Evolutionary conservation across 2,888 invertebrate species (phyloP).

Genomic region (Harmothoe impar): DNA sequence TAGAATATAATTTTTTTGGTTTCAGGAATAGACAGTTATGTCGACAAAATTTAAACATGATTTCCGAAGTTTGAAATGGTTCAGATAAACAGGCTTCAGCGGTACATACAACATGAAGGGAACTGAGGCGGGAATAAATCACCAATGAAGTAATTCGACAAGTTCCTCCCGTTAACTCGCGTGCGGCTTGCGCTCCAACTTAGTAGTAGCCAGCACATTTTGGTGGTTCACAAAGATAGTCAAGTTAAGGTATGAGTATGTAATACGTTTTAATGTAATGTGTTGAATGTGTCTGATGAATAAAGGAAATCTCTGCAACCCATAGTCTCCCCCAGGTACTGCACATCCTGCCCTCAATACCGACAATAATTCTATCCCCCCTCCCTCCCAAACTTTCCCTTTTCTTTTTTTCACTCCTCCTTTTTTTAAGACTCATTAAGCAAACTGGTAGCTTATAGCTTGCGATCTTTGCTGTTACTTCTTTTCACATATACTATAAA

Average conservation of each 20-base stretch:
- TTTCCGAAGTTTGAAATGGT: background rate
- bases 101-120: background rate
- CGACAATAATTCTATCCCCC: background rate
- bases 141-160: background rate
- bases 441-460: background rate
- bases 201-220: background rate
- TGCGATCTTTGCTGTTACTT: background rate
- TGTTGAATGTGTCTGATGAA: slow-evolving; percentile 44
- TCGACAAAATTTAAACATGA: background rate
- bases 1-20: background rate
- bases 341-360: background rate
- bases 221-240: background rate
- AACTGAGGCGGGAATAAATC: background rate
- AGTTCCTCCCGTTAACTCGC: background rate
- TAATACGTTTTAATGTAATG: slow-evolving; percentile 14
- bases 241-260: slow-evolving; percentile 11
- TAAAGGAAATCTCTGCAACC: slow-evolving; percentile 36
- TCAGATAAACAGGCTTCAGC: background rate
- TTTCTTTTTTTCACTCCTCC: background rate
- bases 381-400: background rate
- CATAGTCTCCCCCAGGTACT: background rate
- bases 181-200: background rate
- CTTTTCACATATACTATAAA: too few species aligned
- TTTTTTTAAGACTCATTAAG: background rate
- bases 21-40: background rate